Conservation (phyloP, 2,888 invertebrate genomes). For the Asteroscopus sphinx region DNA sequence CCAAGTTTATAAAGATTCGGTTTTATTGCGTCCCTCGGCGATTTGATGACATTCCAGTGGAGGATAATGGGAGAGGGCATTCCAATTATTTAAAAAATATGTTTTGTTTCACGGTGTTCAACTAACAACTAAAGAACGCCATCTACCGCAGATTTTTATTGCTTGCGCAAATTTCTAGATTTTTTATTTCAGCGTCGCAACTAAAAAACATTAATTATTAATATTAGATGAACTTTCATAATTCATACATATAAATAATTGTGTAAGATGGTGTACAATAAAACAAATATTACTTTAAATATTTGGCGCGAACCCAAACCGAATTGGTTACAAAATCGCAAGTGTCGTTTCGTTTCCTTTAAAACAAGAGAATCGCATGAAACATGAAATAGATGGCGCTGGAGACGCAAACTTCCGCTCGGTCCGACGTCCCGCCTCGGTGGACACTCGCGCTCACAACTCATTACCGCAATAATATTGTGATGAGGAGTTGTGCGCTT, state of each 20-base stretch:
- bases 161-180: background rate
- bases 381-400: constrained; percentile 85
- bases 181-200: constrained; percentile 3
- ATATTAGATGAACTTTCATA: constrained; percentile 47
- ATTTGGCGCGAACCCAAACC: constrained; percentile 84
- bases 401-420: constrained; percentile 83
- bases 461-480: constrained; percentile 7
- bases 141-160: background rate
- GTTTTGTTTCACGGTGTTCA: constrained; percentile 4
- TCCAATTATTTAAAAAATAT: constrained; percentile 39
- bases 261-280: constrained; percentile 55
- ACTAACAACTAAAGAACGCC: constrained; percentile 16
- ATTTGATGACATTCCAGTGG: constrained; percentile 51
- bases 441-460: constrained; percentile 50
- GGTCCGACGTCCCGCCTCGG: constrained; percentile 57
- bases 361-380: constrained; percentile 84
- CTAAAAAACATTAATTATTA: constrained; percentile 12
- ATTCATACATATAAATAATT: constrained; percentile 53
- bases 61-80: constrained; percentile 47
- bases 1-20: constrained; percentile 45
- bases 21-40: constrained; percentile 50
- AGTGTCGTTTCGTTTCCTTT: constrained; percentile 83
- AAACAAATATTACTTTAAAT: constrained; percentile 73
- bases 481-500: background rate
- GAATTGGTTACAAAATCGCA: constrained; percentile 83